These are phyloP conservation scores for Pelmatolapia mariae DNA, from an alignment of 2,113 vertebrate species.

Conservation along the genomic window DNA sequence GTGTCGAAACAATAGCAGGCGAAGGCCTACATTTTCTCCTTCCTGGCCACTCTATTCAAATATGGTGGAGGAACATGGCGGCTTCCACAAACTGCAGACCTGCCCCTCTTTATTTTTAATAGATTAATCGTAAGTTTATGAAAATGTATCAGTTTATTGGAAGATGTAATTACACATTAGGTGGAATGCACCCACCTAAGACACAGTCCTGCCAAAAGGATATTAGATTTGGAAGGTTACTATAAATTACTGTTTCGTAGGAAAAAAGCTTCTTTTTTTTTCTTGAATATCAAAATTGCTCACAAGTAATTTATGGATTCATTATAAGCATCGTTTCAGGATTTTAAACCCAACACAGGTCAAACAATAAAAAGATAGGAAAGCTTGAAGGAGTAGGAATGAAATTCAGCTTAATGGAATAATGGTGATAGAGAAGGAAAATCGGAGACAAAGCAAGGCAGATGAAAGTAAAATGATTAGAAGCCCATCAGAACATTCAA, in stretches of 20 bases:
- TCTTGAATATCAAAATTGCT: neutral
- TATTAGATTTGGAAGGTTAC: neutral
- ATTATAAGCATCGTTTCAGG: neutral
- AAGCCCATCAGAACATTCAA: neutral
- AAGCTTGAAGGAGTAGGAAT: neutral
- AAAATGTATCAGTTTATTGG: neutral
- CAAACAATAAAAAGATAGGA: neutral
- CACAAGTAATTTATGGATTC: neutral
- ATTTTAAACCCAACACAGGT: neutral
- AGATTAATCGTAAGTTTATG: neutral
- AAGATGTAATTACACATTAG: neutral
- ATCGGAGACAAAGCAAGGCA: neutral
- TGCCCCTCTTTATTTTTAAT: neutral
- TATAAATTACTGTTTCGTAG: neutral
- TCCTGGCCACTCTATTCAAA: neutral
- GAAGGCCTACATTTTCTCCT: neutral
- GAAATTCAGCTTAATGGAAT: neutral
- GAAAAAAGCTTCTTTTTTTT: neutral
- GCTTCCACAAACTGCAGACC: neutral
- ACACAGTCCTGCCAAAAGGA: neutral
- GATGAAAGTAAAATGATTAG: slow-evolving; percentile 16
- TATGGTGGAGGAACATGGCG: neutral
- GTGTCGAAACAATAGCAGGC: neutral
- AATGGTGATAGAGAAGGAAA: neutral
- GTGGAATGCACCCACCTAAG: neutral